Evolutionary conservation across 23 tunicate species (phyloP).

Genomic region (Pegea sp.): DNA sequence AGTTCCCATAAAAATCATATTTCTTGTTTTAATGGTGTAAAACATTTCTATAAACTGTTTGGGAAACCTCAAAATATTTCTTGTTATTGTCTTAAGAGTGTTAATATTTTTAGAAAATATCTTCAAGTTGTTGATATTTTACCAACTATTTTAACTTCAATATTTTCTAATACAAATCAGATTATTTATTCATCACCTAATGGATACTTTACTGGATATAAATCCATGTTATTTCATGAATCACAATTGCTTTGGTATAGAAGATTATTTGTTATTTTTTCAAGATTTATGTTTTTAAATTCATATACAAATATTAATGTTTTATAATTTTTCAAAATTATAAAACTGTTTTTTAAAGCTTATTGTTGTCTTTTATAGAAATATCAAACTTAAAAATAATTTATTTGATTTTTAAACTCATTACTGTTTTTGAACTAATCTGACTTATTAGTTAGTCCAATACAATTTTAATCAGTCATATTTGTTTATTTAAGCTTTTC

Average conservation of each 20-base stretch:
- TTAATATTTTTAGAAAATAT: constrained; percentile 1
- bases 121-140: constrained; percentile 3
- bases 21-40: constrained; percentile 28
- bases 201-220: constrained; percentile 14
- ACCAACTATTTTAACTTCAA: neutral
- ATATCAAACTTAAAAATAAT: too few species aligned
- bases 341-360: too few species aligned
- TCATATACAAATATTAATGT: too few species aligned
- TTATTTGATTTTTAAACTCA: too few species aligned
- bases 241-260: constrained; percentile 56
- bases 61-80: neutral
- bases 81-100: neutral
- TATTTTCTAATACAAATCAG: neutral
- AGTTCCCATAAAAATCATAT: constrained; percentile 54
- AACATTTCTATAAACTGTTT: neutral
- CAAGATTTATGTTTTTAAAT: constrained; percentile 10
- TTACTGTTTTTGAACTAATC: too few species aligned
- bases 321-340: too few species aligned
- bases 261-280: constrained; percentile 27
- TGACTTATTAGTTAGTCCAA: too few species aligned
- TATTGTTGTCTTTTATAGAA: too few species aligned
- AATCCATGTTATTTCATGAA: constrained; percentile 57
- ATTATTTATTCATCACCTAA: constrained; percentile 10
- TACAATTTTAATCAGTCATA: too few species aligned
- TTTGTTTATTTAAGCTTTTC: too few species aligned